These are phyloP conservation scores for Metalampra italica DNA, from an alignment of 2,888 invertebrate species.

Conservation along the genomic window DNA sequence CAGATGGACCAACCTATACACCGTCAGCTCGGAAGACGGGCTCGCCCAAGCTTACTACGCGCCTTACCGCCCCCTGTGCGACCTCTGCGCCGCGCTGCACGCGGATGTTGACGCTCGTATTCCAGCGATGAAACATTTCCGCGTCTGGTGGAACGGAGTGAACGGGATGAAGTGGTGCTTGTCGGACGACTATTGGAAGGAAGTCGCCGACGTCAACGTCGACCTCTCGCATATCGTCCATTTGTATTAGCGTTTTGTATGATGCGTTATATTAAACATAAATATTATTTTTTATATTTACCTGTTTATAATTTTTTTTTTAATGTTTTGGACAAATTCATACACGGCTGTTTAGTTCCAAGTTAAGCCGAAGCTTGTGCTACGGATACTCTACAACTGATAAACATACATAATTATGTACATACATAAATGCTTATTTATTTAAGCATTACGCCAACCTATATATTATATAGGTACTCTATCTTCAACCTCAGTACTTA, in stretches of 20 bases:
- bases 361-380: too few species aligned
- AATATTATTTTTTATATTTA: too few species aligned
- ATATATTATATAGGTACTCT: too few species aligned
- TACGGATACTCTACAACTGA: too few species aligned
- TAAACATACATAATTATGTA: too few species aligned
- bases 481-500: too few species aligned
- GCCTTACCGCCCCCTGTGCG: constrained; percentile 37
- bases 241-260: constrained; percentile 12
- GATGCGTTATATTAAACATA: too few species aligned
- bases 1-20: constrained; percentile 51
- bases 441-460: too few species aligned
- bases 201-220: constrained; percentile 22
- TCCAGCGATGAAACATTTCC: constrained; percentile 32
- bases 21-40: background rate
- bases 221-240: constrained; percentile 23
- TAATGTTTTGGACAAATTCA: too few species aligned
- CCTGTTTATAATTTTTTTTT: too few species aligned
- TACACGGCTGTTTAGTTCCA: too few species aligned
- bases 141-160: constrained; percentile 48
- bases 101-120: constrained; percentile 12
- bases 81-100: constrained; percentile 40
- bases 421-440: too few species aligned
- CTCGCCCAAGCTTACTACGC: background rate
- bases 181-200: constrained; percentile 30
- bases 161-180: constrained; percentile 44